Base-by-base conservation (phyloP, 2,888 invertebrate genomes). In the Taphrorychus bicolor region DNA sequence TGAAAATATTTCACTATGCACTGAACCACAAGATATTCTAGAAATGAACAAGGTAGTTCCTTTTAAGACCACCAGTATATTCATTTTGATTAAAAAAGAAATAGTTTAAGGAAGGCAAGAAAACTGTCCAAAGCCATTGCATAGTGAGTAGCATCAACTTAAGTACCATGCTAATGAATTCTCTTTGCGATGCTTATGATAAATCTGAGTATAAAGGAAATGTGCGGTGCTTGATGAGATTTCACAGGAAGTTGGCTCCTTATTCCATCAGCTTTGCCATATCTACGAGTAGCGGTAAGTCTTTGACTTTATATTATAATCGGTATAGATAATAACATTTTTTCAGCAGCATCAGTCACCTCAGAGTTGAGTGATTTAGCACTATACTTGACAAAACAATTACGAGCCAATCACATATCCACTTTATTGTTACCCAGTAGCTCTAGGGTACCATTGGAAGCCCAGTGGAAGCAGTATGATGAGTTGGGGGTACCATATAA, bases 241-340 rank as follows among this genome's bases (percentile, higher is more conserved):
- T 92, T 45, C 91, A 93, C 76, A 86, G 90, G 65, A 89, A 87
- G 81, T 82, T 93, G 66, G 87, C 92, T 11, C 94, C 94, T 0
- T 93, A 89, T 76, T 93, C 93, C 84, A 87, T 91, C 67, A 86
- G 87, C 52, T 88, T 93, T 79, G 85, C 86, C 17, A 79, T 88
- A 54, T 77, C 85, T 48, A 16, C 57, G 16, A 53, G 32, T 22
- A 52, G 45, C 48, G 51, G 66, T 60, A 60, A 49, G 14, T 57
- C 32, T 32, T 54, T 32, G 32, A 54, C 19, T 11, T 19, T n/a
- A 2, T 16, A 17, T 7, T n/a, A 21, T 65, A 23, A 52, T 45
- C 61, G n/a, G n/a, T 11, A 32, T 1, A 9, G 32, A 32, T 32
- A 32, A 32, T 32, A n/a, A n/a, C n/a, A n/a, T n/a, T n/a, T 24